phyloP scores from a whole-genome alignment of 1,140 invertebrate species.

The Drosophila sulfurigaster region DNA sequence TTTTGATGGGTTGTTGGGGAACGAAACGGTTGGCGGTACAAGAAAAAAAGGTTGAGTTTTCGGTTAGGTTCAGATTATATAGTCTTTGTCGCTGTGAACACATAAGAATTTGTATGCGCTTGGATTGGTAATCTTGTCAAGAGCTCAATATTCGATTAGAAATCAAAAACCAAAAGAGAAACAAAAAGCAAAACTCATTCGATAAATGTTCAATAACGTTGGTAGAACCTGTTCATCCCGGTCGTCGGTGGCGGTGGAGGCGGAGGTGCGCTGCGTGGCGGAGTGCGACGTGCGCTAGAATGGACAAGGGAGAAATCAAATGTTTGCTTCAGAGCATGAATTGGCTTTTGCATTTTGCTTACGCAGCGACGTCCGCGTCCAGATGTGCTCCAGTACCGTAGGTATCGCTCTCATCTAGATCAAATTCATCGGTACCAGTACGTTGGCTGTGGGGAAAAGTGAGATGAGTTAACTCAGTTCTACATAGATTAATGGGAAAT shows the following conservation, averaged over 20 bases:
- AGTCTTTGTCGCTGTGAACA: constrained; percentile 82
- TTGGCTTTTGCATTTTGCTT: constrained; percentile 20
- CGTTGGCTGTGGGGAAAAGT: constrained; percentile 56
- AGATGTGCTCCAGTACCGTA: constrained; percentile 70
- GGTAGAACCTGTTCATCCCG: constrained; percentile 82
- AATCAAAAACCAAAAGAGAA: constrained; percentile 57
- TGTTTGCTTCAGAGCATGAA: not conserved
- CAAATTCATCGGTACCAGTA: constrained; percentile 75
- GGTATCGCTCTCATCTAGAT: constrained; percentile 75
- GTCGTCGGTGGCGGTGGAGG: constrained; percentile 75
- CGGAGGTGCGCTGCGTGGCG: constrained; percentile 76
- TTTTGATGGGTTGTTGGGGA: constrained; percentile 12
- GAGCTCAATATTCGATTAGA: constrained; percentile 47
- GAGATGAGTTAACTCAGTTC: not conserved
- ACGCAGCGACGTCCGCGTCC: constrained; percentile 75
- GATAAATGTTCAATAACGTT: constrained; percentile 77
- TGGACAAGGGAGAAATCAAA: not conserved
- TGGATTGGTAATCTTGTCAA: constrained; percentile 69
- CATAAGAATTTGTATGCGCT: constrained; percentile 76
- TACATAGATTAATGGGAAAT: not conserved
- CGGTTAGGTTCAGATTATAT: constrained; percentile 75
- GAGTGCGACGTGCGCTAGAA: constrained; percentile 76
- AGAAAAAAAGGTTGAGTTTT: constrained; percentile 56
- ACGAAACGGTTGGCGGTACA: constrained; percentile 42
- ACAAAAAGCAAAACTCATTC: constrained; percentile 61